A percentile compares a stretch with the other conserved stretches of the same genome.
phyloP scores from a whole-genome alignment of 92 coral and sea anemone species.

The Pocillopora meandrina region DNA sequence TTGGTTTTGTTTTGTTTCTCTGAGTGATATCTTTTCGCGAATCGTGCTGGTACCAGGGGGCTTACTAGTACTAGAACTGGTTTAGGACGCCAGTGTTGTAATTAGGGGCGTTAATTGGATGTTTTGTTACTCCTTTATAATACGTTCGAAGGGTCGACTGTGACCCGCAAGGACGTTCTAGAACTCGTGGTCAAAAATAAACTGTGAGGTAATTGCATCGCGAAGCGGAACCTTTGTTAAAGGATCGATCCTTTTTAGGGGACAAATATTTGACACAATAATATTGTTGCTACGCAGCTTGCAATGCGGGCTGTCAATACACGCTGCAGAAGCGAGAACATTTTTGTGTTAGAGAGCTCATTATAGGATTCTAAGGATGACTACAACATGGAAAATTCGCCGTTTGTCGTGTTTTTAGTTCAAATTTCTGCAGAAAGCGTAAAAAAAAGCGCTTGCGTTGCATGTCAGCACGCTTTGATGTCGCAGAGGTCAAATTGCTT shows the following conservation, averaged over 20 bases:
- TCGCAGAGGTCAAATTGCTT: slow-evolving; percentile 26
- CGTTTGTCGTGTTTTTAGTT: not conserved
- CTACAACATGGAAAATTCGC: not conserved
- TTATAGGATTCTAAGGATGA: not conserved
- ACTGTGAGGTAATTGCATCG: slow-evolving; percentile 32
- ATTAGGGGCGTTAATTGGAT: not conserved
- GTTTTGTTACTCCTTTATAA: not conserved
- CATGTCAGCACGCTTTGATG: slow-evolving; percentile 26
- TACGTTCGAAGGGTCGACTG: not conserved
- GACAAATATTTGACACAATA: slow-evolving; percentile 14
- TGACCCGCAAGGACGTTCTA: slow-evolving; percentile 2
- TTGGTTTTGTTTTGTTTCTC: not conserved
- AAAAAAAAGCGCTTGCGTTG: not conserved
- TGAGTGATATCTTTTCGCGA: not conserved
- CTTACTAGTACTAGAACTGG: not conserved
- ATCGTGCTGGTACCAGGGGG: slow-evolving; percentile 23
- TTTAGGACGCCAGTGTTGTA: not conserved
- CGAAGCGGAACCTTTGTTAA: slow-evolving; percentile 29
- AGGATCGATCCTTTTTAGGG: slow-evolving; percentile 27
- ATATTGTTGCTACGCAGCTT: slow-evolving; percentile 23
- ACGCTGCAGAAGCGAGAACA: not conserved
- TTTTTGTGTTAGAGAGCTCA: slow-evolving; percentile 1
- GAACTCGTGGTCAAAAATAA: slow-evolving; percentile 42
- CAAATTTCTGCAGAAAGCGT: slow-evolving; percentile 14
- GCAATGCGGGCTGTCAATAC: not conserved